Conservation (phyloP, 2,888 invertebrate genomes). For the Volucella zonaria region DNA sequence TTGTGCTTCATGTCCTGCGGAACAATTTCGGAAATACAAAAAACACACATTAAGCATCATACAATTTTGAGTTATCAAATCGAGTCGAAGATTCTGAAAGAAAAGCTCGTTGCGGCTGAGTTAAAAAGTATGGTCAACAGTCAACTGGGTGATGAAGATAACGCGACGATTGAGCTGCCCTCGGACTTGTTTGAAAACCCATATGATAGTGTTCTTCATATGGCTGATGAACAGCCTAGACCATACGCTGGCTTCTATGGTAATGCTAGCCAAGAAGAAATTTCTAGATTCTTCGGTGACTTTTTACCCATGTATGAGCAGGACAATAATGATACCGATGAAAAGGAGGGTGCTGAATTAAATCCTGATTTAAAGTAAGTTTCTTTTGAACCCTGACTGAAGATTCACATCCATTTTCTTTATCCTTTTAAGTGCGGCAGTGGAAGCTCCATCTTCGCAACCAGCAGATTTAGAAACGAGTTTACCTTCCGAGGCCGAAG, state of each 20-base stretch:
- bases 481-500: slow-evolving; percentile 9
- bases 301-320: slow-evolving; percentile 77
- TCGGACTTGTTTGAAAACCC: slow-evolving; percentile 77
- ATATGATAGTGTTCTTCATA: slow-evolving; percentile 76
- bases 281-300: slow-evolving; percentile 76
- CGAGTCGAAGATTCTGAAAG: slow-evolving; percentile 72
- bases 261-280: slow-evolving; percentile 75
- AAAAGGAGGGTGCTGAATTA: slow-evolving; percentile 34
- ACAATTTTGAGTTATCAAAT: slow-evolving; percentile 75
- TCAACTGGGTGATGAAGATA: slow-evolving; percentile 70
- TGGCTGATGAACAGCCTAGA: slow-evolving; percentile 75
- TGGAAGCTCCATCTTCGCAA: neutral
- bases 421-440: slow-evolving; percentile 23
- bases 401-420: neutral
- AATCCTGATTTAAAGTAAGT: slow-evolving; percentile 57
- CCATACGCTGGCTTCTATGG: slow-evolving; percentile 77
- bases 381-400: neutral
- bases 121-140: slow-evolving; percentile 5
- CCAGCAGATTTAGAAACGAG: slow-evolving; percentile 32
- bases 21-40: slow-evolving; percentile 74
- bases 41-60: slow-evolving; percentile 75
- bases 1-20: slow-evolving; percentile 76
- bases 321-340: slow-evolving; percentile 45
- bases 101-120: slow-evolving; percentile 75
- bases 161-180: slow-evolving; percentile 76